These are phyloP conservation scores for Cettia cetti DNA, from an alignment of 2,113 vertebrate species.

Conservation along the genomic window DNA sequence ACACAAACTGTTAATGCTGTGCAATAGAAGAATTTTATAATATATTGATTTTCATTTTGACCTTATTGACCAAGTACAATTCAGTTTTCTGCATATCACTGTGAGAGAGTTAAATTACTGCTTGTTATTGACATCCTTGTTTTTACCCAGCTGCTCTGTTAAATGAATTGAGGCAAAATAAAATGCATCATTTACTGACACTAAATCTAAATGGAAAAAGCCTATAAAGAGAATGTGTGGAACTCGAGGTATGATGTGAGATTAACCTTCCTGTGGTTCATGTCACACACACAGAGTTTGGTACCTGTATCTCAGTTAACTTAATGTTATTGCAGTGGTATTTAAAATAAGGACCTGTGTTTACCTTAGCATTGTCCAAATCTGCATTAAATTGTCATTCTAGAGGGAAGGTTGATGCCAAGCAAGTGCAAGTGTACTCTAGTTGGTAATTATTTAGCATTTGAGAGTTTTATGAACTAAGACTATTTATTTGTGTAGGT, in stretches of 20 bases:
- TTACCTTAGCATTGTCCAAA: neutral
- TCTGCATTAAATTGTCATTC: slow-evolving; percentile 11
- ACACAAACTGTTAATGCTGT: neutral
- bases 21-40: neutral
- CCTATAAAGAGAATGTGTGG: neutral
- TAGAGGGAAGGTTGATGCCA: neutral
- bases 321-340: neutral
- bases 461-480: slow-evolving; percentile 22
- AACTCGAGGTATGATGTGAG: neutral
- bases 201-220: slow-evolving; percentile 23
- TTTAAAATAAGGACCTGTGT: neutral
- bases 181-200: slow-evolving; percentile 11
- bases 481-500: neutral
- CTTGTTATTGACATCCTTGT: neutral
- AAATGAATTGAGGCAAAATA: slow-evolving; percentile 20
- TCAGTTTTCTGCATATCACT: neutral
- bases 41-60: neutral
- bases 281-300: neutral
- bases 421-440: neutral
- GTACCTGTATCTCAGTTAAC: neutral
- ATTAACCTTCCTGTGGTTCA: slow-evolving; percentile 2
- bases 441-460: slow-evolving; percentile 2
- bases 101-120: neutral
- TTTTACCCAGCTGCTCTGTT: neutral
- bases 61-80: neutral